phyloP scores from a whole-genome alignment of 1,140 invertebrate species.

The Camponotus pennsylvanicus region DNA sequence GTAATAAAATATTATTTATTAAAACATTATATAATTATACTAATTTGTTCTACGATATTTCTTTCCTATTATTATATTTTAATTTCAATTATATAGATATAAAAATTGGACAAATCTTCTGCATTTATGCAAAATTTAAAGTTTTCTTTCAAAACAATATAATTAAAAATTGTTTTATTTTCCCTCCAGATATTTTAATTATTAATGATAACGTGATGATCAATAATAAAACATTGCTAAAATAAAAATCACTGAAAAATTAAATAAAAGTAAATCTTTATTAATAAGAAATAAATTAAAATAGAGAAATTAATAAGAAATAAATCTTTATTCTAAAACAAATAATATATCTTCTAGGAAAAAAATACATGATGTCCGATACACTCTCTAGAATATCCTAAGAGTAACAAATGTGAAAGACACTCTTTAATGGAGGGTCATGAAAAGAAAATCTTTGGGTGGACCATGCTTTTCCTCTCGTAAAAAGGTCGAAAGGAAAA shows the following conservation, averaged over 20 bases:
- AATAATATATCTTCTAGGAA: background rate
- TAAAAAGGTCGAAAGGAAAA: background rate
- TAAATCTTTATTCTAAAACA: background rate
- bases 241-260: background rate
- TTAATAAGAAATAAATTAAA: background rate
- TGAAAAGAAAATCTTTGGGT: constrained; percentile 1
- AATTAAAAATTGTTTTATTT: background rate
- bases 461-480: background rate
- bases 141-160: background rate
- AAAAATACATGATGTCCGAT: background rate
- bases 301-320: background rate
- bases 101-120: background rate
- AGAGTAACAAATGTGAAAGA: background rate
- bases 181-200: background rate
- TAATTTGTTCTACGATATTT: background rate
- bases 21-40: background rate
- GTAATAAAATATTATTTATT: background rate
- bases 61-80: background rate
- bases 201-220: background rate
- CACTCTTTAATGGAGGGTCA: constrained; percentile 1
- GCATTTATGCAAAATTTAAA: background rate
- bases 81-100: background rate
- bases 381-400: background rate
- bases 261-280: background rate
- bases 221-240: background rate